Conservation (phyloP, 2,888 invertebrate genomes). For the Taphrorychus bicolor region DNA sequence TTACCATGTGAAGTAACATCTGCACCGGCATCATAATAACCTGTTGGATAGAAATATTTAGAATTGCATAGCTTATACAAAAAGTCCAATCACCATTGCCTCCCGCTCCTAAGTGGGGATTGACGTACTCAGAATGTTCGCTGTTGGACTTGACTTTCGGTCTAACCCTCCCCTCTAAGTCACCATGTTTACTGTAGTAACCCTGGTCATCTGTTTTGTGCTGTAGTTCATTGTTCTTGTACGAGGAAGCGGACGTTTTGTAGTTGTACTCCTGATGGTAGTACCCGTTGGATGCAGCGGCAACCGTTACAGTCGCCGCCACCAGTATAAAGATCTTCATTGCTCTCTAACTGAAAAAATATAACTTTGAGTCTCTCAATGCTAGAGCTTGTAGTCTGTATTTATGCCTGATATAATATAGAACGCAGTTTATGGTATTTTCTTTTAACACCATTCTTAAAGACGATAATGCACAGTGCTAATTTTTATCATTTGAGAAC, state of each 20-base stretch:
- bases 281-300: slow-evolving; percentile 53
- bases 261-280: slow-evolving; percentile 58
- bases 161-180: slow-evolving; percentile 52
- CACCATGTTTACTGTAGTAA: slow-evolving; percentile 56
- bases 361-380: background rate
- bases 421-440: no score
- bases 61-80: background rate
- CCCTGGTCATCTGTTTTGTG: slow-evolving; percentile 58
- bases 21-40: slow-evolving; percentile 21
- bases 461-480: no score
- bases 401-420: no score
- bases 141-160: slow-evolving; percentile 56
- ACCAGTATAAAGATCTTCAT: background rate
- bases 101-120: slow-evolving; percentile 49
- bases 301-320: slow-evolving; percentile 33
- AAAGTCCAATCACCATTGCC: background rate
- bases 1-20: slow-evolving; percentile 29
- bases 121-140: slow-evolving; percentile 57
- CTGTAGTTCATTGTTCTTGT: slow-evolving; percentile 57
- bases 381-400: no score
- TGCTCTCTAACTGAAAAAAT: background rate
- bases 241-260: slow-evolving; percentile 55
- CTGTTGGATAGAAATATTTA: slow-evolving; percentile 10
- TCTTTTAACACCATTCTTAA: no score
- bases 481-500: no score